Percentiles rank a stretch among this genome's conserved stretches.
Evolutionary conservation across 2,113 vertebrate genomes (phyloP).

Genomic region (Struthidea cinerea): DNA sequence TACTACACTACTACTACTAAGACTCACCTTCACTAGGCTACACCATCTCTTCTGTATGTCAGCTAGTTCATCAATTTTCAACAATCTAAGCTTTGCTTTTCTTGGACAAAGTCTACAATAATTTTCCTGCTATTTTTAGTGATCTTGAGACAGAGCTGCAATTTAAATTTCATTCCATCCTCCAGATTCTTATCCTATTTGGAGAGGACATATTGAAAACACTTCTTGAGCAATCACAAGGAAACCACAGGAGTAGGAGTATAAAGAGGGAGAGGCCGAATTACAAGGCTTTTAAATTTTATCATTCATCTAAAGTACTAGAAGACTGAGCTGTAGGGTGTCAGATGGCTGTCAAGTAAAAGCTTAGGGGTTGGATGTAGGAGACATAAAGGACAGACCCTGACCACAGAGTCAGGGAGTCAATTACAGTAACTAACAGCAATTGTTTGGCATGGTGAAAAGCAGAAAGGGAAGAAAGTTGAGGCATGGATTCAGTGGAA

Average conservation of each 20-base stretch:
- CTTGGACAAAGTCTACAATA: constrained; percentile 17
- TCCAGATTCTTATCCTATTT: constrained; percentile 31
- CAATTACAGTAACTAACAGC: neutral
- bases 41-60: neutral
- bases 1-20: neutral
- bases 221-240: constrained; percentile 41
- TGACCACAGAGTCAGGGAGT: neutral
- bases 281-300: constrained; percentile 26
- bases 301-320: constrained; percentile 34
- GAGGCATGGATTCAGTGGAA: neutral
- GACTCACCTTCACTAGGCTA: neutral
- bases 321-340: neutral
- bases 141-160: neutral
- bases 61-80: neutral
- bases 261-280: constrained; percentile 2
- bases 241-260: neutral
- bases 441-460: neutral
- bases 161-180: constrained; percentile 39
- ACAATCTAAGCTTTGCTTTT: constrained; percentile 1
- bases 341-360: neutral
- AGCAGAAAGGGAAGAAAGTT: constrained; percentile 2
- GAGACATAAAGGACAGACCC: neutral
- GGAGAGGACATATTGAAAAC: neutral
- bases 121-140: constrained; percentile 39
- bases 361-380: neutral